A percentile compares a stretch with the other conserved stretches of the same genome.
Conservation (phyloP, 2,888 invertebrate genomes). For the Pardosa pseudoannulata region DNA sequence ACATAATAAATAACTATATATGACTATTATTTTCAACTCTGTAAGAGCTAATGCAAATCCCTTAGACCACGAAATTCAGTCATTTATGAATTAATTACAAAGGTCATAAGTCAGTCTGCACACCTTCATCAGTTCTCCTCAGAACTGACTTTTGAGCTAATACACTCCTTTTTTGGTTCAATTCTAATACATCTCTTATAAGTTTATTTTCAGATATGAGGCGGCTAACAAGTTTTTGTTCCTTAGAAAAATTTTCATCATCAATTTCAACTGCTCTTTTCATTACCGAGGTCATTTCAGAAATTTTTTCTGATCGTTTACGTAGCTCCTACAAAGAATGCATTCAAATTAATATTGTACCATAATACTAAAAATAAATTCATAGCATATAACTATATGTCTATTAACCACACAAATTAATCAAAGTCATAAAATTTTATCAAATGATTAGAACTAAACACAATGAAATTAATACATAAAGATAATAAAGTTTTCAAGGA, state of each 20-base stretch:
- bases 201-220: slow-evolving; percentile 91
- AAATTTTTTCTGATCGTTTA: slow-evolving; percentile 86
- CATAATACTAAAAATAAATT: too few relatives aligned
- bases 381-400: too few relatives aligned
- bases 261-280: slow-evolving; percentile 89
- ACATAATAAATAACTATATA: not conserved
- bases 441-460: too few relatives aligned
- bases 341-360: too few relatives aligned
- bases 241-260: slow-evolving; percentile 85
- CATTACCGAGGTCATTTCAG: slow-evolving; percentile 97
- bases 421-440: too few relatives aligned
- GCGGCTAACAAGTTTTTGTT: slow-evolving; percentile 87
- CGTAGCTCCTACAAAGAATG: slow-evolving; percentile 74
- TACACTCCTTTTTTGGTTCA: slow-evolving; percentile 22
- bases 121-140: slow-evolving; percentile 50
- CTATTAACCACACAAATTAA: too few relatives aligned
- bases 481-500: too few relatives aligned
- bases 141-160: slow-evolving; percentile 39
- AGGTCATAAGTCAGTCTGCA: slow-evolving; percentile 68
- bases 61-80: not conserved
- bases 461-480: too few relatives aligned
- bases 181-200: slow-evolving; percentile 67
- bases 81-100: too few relatives aligned
- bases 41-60: not conserved
- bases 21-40: not conserved